A percentile compares a stretch with the other conserved stretches of the same genome.
Evolutionary conservation across 92 coral and sea anemone genomes (phyloP).

Genomic region (Isaurus tuberculatus): DNA sequence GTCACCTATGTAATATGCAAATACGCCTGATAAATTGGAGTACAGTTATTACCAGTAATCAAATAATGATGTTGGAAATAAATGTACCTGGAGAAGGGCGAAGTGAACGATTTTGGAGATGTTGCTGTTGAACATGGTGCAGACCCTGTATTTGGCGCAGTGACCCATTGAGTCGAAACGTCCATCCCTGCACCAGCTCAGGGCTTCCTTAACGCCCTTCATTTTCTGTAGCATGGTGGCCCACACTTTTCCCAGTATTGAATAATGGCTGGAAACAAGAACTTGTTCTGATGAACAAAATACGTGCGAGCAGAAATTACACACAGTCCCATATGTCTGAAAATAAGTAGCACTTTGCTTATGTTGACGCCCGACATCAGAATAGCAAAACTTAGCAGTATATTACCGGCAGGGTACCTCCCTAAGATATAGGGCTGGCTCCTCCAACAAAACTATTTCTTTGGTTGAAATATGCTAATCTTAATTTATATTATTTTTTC

Average conservation of each 20-base stretch:
- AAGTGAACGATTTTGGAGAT: no score
- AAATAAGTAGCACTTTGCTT: background rate
- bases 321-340: background rate
- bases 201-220: background rate
- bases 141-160: slow-evolving; percentile 9
- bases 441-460: background rate
- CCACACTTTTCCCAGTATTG: background rate
- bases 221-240: background rate
- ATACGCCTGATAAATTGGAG: slow-evolving; percentile 6
- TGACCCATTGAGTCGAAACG: no score
- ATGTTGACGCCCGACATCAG: background rate
- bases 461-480: slow-evolving; percentile 20
- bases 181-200: slow-evolving; percentile 12
- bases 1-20: slow-evolving; percentile 1
- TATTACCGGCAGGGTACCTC: background rate
- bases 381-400: background rate
- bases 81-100: slow-evolving; percentile 5
- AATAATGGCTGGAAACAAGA: no score
- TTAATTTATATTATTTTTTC: slow-evolving; percentile 1
- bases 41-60: slow-evolving; percentile 1
- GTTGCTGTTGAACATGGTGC: no score
- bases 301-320: background rate
- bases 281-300: no score
- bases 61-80: background rate
- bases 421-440: background rate